A percentile compares a stretch with the other conserved stretches of the same genome.
Evolutionary conservation across 92 coral and sea anemone species (phyloP).

Genomic region (Porites divaricata): DNA sequence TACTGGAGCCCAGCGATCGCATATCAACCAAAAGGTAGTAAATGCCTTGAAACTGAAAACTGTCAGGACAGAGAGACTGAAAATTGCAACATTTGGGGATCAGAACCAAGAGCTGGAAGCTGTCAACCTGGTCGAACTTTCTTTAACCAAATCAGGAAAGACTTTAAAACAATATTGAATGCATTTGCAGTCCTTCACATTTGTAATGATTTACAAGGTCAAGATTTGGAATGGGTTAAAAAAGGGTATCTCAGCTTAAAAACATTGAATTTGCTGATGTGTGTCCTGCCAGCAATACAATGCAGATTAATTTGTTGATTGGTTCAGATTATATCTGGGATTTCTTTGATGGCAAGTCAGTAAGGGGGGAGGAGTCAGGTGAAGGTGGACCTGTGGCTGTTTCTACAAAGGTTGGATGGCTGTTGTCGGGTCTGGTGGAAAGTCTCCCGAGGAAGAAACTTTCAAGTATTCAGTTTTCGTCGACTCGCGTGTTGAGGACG

Average conservation of each 20-base stretch:
- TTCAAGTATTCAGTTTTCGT: no score
- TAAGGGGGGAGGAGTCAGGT: background rate
- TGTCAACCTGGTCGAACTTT: no score
- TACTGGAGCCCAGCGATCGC: slow-evolving; percentile 30
- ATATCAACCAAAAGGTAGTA: slow-evolving; percentile 2
- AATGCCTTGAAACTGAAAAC: slow-evolving; percentile 10
- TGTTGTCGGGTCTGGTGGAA: slow-evolving; percentile 36
- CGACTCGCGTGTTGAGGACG: no score
- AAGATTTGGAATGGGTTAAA: slow-evolving; percentile 26
- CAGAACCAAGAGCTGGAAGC: slow-evolving; percentile 20
- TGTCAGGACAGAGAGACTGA: slow-evolving; percentile 14
- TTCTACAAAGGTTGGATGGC: slow-evolving; percentile 26
- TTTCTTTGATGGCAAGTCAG: slow-evolving; percentile 8
- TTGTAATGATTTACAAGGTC: slow-evolving; percentile 35
- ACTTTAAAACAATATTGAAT: background rate
- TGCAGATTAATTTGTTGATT: slow-evolving; percentile 36
- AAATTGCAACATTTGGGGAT: slow-evolving; percentile 32
- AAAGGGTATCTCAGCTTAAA: slow-evolving; percentile 20
- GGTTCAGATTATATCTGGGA: slow-evolving; percentile 44
- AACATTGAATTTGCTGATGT: slow-evolving; percentile 39
- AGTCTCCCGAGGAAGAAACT: no score
- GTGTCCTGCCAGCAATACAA: background rate
- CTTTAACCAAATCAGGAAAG: no score
- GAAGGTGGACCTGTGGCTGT: slow-evolving; percentile 27
- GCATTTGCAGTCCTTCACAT: slow-evolving; percentile 46